phyloP scores from a whole-genome alignment of 1,140 invertebrate genomes.

The Cydia pomonella region DNA sequence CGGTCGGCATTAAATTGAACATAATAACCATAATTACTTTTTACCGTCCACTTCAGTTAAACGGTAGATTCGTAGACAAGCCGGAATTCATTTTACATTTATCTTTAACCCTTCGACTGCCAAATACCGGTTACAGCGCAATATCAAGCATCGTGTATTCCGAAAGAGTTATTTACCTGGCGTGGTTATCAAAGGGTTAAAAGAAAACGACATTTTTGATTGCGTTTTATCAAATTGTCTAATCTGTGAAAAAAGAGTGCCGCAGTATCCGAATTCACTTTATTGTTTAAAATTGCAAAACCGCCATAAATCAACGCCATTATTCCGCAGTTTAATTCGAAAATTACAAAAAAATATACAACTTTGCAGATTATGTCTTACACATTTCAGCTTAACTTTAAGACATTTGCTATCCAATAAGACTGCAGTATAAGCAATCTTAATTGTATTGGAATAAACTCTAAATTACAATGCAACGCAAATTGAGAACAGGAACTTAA shows the following conservation, averaged over 20 bases:
- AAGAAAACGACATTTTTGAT: too few relatives aligned
- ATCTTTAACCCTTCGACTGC: too few relatives aligned
- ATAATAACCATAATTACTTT: too few relatives aligned
- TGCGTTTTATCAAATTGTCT: background rate
- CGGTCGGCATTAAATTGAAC: too few relatives aligned
- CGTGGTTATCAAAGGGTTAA: too few relatives aligned
- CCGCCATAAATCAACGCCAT: background rate
- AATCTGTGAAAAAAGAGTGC: background rate
- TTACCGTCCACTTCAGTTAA: too few relatives aligned
- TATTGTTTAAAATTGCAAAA: background rate
- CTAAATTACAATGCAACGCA: background rate
- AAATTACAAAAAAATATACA: background rate
- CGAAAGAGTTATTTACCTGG: too few relatives aligned
- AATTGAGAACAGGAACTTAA: slow-evolving; percentile 2
- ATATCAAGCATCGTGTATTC: too few relatives aligned
- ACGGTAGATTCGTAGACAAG: too few relatives aligned
- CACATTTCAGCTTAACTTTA: background rate
- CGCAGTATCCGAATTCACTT: background rate
- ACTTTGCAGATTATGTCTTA: background rate
- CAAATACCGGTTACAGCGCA: too few relatives aligned
- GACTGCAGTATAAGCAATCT: background rate
- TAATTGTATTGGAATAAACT: background rate
- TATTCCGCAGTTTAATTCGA: background rate
- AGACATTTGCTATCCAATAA: background rate
- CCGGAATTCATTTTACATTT: too few relatives aligned